These are phyloP conservation scores for Xiphophorus birchmanni DNA, from an alignment of 2,797 vertebrate genomes.

Conservation along the genomic window DNA sequence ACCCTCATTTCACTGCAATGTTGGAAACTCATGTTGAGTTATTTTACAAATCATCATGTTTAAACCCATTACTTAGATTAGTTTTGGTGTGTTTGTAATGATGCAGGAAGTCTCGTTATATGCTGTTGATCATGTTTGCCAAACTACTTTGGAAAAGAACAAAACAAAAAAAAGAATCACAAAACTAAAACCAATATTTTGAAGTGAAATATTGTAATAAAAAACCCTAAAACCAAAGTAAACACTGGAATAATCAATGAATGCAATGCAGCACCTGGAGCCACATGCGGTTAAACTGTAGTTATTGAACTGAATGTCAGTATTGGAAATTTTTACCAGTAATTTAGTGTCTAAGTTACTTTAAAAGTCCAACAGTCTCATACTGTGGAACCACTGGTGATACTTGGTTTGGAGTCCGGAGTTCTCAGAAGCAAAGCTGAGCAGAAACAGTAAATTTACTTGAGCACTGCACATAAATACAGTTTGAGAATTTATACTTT, in stretches of 20 bases:
- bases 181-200: not conserved
- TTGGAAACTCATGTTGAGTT: not conserved
- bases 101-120: not conserved
- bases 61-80: not conserved
- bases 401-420: not conserved
- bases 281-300: not conserved
- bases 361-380: not conserved
- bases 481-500: too few relatives aligned
- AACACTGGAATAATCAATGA: not conserved
- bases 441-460: too few relatives aligned
- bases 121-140: not conserved
- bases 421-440: not conserved
- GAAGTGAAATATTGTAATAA: not conserved
- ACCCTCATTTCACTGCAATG: conserved; percentile 9
- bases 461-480: too few relatives aligned
- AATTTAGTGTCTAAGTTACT: not conserved
- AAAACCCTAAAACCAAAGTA: not conserved
- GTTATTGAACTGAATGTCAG: not conserved
- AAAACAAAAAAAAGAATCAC: not conserved
- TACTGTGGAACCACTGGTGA: not conserved
- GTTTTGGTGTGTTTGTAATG: not conserved
- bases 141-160: not conserved
- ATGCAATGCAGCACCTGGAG: not conserved
- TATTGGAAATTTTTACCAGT: not conserved
- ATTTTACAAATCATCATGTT: not conserved